Evolutionary conservation across 2,888 invertebrate species (phyloP).

Genomic region (Callosobruchus maculatus): DNA sequence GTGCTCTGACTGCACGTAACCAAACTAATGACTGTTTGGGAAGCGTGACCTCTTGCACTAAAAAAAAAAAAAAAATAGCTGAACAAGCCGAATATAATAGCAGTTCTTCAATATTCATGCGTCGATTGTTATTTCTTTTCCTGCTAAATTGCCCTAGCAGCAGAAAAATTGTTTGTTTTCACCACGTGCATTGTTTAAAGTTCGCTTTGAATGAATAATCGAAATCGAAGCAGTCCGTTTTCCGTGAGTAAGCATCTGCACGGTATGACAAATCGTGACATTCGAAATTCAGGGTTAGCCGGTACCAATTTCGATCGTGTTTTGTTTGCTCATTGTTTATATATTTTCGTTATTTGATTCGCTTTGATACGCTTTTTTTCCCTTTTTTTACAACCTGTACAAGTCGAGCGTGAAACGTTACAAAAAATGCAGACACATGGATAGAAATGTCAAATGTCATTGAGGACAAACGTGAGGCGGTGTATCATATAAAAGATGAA

Average conservation of each 20-base stretch:
- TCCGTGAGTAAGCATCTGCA: neutral
- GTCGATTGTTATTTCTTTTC: neutral
- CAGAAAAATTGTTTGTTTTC: neutral
- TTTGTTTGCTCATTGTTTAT: neutral
- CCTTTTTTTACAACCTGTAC: neutral
- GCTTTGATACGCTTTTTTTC: neutral
- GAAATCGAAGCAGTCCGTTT: neutral
- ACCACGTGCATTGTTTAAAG: neutral
- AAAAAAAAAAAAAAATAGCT: too few species aligned
- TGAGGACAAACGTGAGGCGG: neutral
- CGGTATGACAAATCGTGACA: neutral
- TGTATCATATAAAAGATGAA: neutral
- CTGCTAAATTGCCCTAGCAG: neutral
- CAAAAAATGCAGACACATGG: neutral
- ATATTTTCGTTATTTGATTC: neutral
- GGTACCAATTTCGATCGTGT: neutral
- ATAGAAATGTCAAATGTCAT: neutral
- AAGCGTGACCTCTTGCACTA: neutral
- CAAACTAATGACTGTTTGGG: neutral
- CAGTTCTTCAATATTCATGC: neutral
- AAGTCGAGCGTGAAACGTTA: neutral
- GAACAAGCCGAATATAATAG: neutral
- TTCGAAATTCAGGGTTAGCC: neutral
- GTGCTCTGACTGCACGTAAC: neutral
- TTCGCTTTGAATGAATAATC: neutral